phyloP scores from a whole-genome alignment of 2,888 invertebrate species.

The Abscondita cerata region DNA sequence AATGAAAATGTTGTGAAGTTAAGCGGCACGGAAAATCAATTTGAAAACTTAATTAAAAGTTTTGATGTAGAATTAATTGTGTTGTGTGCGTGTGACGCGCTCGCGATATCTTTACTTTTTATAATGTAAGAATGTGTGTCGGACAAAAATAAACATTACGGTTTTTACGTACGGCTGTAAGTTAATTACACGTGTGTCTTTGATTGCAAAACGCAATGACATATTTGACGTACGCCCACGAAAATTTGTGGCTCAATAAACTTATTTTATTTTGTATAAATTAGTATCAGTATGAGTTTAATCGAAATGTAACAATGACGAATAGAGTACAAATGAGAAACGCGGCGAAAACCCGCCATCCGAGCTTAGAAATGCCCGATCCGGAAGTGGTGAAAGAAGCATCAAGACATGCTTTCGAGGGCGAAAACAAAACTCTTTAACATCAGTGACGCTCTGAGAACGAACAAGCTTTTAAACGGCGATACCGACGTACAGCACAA shows the following conservation, averaged over 20 bases:
- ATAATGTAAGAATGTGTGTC: constrained; percentile 17
- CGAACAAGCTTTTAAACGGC: constrained; percentile 49
- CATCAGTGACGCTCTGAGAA: constrained; percentile 58
- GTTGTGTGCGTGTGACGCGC: constrained; percentile 10
- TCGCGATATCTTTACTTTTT: constrained; percentile 14
- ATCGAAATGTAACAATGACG: constrained; percentile 15
- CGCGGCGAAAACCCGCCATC: constrained; percentile 60
- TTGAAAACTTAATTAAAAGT: constrained; percentile 22
- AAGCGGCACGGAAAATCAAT: constrained; percentile 15
- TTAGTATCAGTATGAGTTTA: background rate
- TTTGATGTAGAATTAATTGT: constrained; percentile 17
- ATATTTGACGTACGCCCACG: constrained; percentile 2
- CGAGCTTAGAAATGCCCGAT: constrained; percentile 57
- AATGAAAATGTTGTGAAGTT: background rate
- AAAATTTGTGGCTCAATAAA: constrained; percentile 6
- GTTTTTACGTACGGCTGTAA: constrained; percentile 16
- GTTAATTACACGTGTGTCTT: constrained; percentile 21
- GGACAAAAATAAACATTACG: constrained; percentile 26
- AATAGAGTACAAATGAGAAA: constrained; percentile 22
- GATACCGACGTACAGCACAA: constrained; percentile 44
- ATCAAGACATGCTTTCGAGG: constrained; percentile 58
- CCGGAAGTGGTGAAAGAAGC: constrained; percentile 54
- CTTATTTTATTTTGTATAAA: constrained; percentile 4
- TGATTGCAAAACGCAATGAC: constrained; percentile 22
- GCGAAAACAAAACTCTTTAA: constrained; percentile 53